Evolutionary conservation across 2,797 vertebrate genomes (phyloP).

Genomic region (Toxotes lorentzi): DNA sequence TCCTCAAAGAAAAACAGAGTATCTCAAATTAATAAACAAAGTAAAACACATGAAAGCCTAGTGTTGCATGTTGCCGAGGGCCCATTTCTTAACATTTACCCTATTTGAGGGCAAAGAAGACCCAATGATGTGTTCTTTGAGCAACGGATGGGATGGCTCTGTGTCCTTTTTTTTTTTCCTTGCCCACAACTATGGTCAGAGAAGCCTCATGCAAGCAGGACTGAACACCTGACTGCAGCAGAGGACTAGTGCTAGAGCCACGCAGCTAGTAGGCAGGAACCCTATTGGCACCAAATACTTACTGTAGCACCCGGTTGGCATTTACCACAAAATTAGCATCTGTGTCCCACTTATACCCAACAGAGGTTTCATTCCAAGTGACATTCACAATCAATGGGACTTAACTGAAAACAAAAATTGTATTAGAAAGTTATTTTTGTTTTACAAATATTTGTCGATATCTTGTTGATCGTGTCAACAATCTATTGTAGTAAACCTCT

Average conservation of each 20-base stretch:
- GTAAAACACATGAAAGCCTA: conserved; percentile 74
- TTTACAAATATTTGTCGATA: conserved; percentile 39
- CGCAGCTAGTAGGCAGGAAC: conserved; percentile 46
- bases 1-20: conserved; percentile 64
- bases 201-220: conserved; percentile 59
- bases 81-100: conserved; percentile 44
- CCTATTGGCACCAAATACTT: conserved; percentile 35
- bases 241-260: conserved; percentile 58
- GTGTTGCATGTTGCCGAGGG: conserved; percentile 68
- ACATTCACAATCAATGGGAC: conserved; percentile 49
- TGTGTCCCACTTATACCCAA: conserved; percentile 43
- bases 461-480: conserved; percentile 50
- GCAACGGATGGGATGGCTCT: conserved; percentile 46
- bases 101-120: conserved; percentile 21
- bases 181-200: conserved; percentile 39
- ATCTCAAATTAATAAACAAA: conserved; percentile 64
- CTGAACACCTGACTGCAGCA: conserved; percentile 63
- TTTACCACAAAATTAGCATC: conserved; percentile 45
- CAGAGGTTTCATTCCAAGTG: conserved; percentile 49
- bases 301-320: conserved; percentile 22
- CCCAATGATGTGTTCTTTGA: conserved; percentile 36
- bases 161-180: conserved; percentile 23
- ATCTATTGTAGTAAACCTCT: conserved; percentile 50
- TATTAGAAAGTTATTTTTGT: conserved; percentile 33
- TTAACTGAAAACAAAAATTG: conserved; percentile 33